Evolutionary conservation across 2,113 vertebrate species (phyloP).

Genomic region (Vulpes vulpes): DNA sequence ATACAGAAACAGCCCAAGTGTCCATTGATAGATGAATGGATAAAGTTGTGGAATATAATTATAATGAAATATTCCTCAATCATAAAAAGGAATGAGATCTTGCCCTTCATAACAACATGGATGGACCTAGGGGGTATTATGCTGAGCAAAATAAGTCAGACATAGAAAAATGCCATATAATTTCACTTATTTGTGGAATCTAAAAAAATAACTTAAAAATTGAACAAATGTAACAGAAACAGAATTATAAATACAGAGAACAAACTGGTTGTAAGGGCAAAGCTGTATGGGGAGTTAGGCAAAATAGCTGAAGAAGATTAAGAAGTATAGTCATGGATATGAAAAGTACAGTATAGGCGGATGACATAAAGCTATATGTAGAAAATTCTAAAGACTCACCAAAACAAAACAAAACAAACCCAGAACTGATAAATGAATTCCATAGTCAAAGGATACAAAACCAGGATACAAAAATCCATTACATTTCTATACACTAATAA

Average conservation of each 20-base stretch:
- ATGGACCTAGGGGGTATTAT: neutral
- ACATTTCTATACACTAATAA: neutral
- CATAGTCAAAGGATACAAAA: neutral
- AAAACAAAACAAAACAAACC: neutral
- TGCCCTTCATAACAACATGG: neutral
- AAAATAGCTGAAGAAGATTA: neutral
- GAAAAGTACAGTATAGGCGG: neutral
- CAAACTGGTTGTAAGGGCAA: neutral
- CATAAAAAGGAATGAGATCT: neutral
- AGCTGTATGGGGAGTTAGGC: neutral
- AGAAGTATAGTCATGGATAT: neutral
- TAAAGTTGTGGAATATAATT: neutral
- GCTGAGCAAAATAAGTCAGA: neutral
- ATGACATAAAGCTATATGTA: neutral
- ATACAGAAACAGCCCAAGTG: neutral
- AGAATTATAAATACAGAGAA: neutral
- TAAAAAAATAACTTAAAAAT: neutral
- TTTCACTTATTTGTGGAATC: neutral
- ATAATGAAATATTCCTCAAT: neutral
- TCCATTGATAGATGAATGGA: neutral
- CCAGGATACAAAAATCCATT: neutral
- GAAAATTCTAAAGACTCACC: neutral
- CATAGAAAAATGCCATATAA: neutral
- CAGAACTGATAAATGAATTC: neutral
- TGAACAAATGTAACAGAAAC: neutral